Evolutionary conservation across 2,888 invertebrate genomes (phyloP).

Genomic region (Tachina fera): DNA sequence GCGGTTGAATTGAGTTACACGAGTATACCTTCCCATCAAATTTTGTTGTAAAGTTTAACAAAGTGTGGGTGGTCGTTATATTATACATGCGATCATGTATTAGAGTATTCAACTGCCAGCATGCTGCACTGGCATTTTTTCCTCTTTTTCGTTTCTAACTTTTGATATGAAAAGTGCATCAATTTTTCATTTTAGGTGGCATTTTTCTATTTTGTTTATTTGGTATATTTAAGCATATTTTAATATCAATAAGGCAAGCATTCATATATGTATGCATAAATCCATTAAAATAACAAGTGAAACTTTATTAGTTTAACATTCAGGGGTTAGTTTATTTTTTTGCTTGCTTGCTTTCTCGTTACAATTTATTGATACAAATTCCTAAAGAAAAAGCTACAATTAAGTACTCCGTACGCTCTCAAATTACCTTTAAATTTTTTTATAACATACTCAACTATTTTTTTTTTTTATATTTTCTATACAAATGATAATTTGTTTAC

Average conservation of each 20-base stretch:
- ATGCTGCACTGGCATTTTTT: slow-evolving; percentile 5
- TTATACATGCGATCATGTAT: slow-evolving; percentile 47
- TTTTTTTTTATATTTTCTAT: neutral
- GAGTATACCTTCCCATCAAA: slow-evolving; percentile 18
- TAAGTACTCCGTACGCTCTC: neutral
- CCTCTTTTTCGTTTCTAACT: slow-evolving; percentile 29
- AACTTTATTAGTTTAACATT: slow-evolving; percentile 62
- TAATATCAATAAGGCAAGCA: slow-evolving; percentile 62
- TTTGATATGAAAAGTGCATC: slow-evolving; percentile 68
- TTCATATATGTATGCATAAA: slow-evolving; percentile 49
- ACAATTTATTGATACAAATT: slow-evolving; percentile 55
- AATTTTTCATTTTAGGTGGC: slow-evolving; percentile 71
- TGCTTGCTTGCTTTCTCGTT: slow-evolving; percentile 17
- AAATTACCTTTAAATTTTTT: neutral
- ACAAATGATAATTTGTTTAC: slow-evolving; percentile 32
- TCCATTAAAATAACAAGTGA: slow-evolving; percentile 69
- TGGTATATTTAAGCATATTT: slow-evolving; percentile 64
- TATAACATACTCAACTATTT: too few relatives aligned
- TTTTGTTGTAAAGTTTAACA: slow-evolving; percentile 49
- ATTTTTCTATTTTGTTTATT: slow-evolving; percentile 54
- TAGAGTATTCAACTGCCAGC: slow-evolving; percentile 29
- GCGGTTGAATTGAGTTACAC: neutral
- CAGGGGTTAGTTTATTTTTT: slow-evolving; percentile 10
- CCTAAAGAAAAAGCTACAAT: slow-evolving; percentile 56
- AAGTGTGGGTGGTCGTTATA: slow-evolving; percentile 68